Conservation (phyloP, 2,113 vertebrate genomes). For the Gadus macrocephalus region DNA sequence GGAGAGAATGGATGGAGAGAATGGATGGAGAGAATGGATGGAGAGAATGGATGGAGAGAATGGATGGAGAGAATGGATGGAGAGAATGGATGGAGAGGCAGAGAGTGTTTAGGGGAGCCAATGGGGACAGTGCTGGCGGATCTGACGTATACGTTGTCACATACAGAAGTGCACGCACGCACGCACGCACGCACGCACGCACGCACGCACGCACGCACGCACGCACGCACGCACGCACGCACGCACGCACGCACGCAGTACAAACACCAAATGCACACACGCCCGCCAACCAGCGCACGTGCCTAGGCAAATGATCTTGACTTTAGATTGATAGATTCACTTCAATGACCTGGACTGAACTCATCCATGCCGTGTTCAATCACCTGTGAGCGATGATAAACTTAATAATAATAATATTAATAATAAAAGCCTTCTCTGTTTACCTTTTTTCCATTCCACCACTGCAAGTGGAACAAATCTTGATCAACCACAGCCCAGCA, state of each 20-base stretch:
- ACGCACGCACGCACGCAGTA: not conserved
- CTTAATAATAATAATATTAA: no score
- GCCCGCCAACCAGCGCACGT: not conserved
- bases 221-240: not conserved
- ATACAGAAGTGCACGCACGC: constrained; percentile 3
- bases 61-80: not conserved
- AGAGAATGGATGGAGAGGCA: not conserved
- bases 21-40: not conserved
- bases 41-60: not conserved
- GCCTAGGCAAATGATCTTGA: not conserved
- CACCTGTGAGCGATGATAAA: no score
- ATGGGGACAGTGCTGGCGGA: not conserved
- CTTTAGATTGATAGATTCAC: no score
- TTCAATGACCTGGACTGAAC: no score
- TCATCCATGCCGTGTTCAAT: no score
- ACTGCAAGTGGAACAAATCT: constrained; percentile 23
- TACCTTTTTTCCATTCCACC: constrained; percentile 7
- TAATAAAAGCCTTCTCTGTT: constrained; percentile 10
- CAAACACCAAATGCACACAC: not conserved
- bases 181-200: not conserved
- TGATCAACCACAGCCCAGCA: constrained; percentile 11
- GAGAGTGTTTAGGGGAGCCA: constrained; percentile 2
- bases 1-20: not conserved
- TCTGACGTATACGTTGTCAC: not conserved
- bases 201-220: not conserved